A percentile compares a stretch with the other conserved stretches of the same genome.
phyloP scores from a whole-genome alignment of 2,888 invertebrate genomes.

The Lepidocyrtinus sp. region DNA sequence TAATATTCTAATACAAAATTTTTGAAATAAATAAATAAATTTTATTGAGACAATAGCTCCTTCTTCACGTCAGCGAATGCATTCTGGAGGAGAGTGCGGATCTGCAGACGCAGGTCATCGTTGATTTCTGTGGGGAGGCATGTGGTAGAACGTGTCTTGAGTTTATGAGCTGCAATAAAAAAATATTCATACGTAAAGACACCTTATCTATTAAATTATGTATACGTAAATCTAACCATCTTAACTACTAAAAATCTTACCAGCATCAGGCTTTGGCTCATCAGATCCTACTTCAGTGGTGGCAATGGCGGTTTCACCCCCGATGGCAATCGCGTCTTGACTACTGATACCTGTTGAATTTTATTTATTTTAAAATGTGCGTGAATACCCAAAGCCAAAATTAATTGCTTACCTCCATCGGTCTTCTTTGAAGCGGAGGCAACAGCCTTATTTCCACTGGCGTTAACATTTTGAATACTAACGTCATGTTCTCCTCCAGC shows the following conservation, averaged over 20 bases:
- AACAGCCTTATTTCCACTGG: constrained; percentile 30
- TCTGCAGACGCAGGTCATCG: constrained; percentile 32
- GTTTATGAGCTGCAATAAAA: neutral
- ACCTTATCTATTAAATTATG: no score
- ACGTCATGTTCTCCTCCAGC: neutral
- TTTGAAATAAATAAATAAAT: no score
- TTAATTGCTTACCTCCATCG: constrained; percentile 22
- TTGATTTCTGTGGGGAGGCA: constrained; percentile 32
- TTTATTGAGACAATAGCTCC: no score
- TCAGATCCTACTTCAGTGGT: neutral
- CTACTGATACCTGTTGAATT: neutral
- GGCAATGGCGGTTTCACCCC: constrained; percentile 33
- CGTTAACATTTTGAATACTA: constrained; percentile 37
- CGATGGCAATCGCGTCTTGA: constrained; percentile 8
- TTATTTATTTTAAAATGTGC: neutral
- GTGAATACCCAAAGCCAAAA: neutral
- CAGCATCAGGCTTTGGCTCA: neutral
- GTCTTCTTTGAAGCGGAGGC: constrained; percentile 42
- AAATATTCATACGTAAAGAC: no score
- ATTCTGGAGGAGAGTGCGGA: constrained; percentile 25
- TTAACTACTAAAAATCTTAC: no score
- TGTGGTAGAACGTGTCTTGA: constrained; percentile 6
- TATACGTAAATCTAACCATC: no score
- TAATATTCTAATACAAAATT: no score
- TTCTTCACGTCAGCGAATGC: constrained; percentile 45